A percentile compares a stretch with the other conserved stretches of the same genome.
phyloP scores from a whole-genome alignment of 37 sponge, comb jelly and placozoan species.

The Theonella swinhoei region DNA sequence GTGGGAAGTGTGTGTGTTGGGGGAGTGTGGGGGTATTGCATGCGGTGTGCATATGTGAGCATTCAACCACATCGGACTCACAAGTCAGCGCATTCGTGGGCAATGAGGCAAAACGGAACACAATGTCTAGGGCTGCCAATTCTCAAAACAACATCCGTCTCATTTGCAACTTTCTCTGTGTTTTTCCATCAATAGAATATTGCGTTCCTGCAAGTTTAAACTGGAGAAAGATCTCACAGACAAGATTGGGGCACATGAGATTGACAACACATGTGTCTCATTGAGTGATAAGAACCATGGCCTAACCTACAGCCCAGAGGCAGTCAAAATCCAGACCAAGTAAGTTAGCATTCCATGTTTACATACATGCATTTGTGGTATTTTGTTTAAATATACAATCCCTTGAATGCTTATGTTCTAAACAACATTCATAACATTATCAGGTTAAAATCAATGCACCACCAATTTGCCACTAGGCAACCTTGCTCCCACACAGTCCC shows the following conservation, averaged over 20 bases:
- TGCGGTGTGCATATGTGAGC: not conserved
- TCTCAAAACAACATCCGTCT: too few relatives aligned
- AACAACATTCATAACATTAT: not conserved
- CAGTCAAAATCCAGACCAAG: conserved; percentile 65
- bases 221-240: conserved; percentile 95
- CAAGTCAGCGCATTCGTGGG: not conserved
- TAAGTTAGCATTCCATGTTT: conserved; percentile 30
- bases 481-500: too few relatives aligned
- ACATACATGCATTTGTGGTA: not conserved
- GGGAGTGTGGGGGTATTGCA: not conserved
- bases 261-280: conserved; percentile 75
- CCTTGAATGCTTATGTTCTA: not conserved
- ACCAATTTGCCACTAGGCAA: too few relatives aligned
- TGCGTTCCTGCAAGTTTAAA: conserved; percentile 84
- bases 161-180: not conserved
- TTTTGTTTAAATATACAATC: not conserved
- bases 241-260: conserved; percentile 72
- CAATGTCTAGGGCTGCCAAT: not conserved
- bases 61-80: not conserved
- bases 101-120: not conserved
- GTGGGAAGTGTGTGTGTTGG: not conserved
- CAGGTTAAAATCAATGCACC: not conserved
- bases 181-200: conserved; percentile 54
- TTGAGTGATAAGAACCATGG: conserved; percentile 59
- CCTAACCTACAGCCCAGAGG: conserved; percentile 37